Percentiles rank a stretch among this genome's conserved stretches.
Evolutionary conservation across 2,797 vertebrate genomes (phyloP).

Genomic region (Typhlichthys eigenmanni): DNA sequence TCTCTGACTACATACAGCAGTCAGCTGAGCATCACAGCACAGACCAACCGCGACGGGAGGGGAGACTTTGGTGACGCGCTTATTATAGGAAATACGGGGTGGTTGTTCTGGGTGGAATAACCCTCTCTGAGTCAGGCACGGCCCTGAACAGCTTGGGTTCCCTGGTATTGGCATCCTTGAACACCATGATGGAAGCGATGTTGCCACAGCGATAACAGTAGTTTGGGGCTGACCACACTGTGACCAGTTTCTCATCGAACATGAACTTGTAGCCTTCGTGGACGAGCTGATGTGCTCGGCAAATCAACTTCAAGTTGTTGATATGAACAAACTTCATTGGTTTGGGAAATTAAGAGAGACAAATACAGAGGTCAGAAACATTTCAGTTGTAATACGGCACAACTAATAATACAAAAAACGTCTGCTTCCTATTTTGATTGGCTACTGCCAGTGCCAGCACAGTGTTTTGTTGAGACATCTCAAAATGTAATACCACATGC

Average conservation of each 20-base stretch:
- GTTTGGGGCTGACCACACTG: conserved; percentile 97
- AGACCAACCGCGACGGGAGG: conserved; percentile 22
- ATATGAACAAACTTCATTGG: conserved; percentile 92
- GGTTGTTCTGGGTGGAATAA: conserved; percentile 78
- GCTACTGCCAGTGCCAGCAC: too few relatives aligned
- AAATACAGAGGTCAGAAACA: neutral
- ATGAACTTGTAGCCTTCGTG: conserved; percentile 99
- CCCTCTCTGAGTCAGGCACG: conserved; percentile 96
- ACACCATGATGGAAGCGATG: conserved; percentile 99
- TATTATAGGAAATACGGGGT: conserved; percentile 73
- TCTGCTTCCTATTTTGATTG: too few relatives aligned
- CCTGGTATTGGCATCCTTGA: conserved; percentile 94
- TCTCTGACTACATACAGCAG: conserved; percentile 2
- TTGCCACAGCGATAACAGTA: conserved; percentile 99
- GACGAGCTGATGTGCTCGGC: conserved; percentile 94
- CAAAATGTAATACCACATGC: too few relatives aligned
- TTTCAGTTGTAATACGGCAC: neutral
- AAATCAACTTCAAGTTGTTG: conserved; percentile 98
- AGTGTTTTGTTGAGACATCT: too few relatives aligned
- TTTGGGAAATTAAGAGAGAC: conserved; percentile 2
- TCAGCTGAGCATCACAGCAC: conserved; percentile 13
- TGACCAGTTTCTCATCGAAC: conserved; percentile 98
- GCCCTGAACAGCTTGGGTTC: conserved; percentile 97
- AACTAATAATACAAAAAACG: neutral
- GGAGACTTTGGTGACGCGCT: neutral